A percentile compares a stretch with the other conserved stretches of the same genome.
These are phyloP conservation scores for Nautilus pompilius DNA, from an alignment of 1,140 invertebrate genomes.

Conservation along the genomic window DNA sequence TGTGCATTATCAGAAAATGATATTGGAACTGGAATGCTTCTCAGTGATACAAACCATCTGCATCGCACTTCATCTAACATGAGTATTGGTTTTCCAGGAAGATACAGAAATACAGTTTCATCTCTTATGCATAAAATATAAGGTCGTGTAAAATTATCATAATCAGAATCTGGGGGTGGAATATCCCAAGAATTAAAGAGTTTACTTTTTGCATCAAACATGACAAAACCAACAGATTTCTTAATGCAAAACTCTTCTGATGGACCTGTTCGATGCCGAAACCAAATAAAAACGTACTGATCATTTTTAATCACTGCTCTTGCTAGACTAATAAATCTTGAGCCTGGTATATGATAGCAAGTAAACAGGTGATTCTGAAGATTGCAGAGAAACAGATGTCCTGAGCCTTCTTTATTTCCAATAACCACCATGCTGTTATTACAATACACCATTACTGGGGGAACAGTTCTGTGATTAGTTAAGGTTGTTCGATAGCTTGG, in stretches of 20 bases:
- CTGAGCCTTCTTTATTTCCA: slow-evolving; percentile 47
- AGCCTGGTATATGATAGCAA: slow-evolving; percentile 47
- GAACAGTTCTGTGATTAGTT: slow-evolving; percentile 44
- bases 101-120: slow-evolving; percentile 43
- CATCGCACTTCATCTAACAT: slow-evolving; percentile 43
- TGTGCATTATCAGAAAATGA: slow-evolving; percentile 23
- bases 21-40: slow-evolving; percentile 27
- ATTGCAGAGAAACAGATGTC: slow-evolving; percentile 48
- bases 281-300: slow-evolving; percentile 46
- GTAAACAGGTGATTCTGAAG: slow-evolving; percentile 42
- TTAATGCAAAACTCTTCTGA: slow-evolving; percentile 52
- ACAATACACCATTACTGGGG: slow-evolving; percentile 45
- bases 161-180: slow-evolving; percentile 42
- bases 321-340: slow-evolving; percentile 47
- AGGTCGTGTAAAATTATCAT: slow-evolving; percentile 44
- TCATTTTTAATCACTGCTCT: slow-evolving; percentile 41
- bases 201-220: slow-evolving; percentile 48
- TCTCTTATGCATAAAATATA: slow-evolving; percentile 43
- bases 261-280: slow-evolving; percentile 45
- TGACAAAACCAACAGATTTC: slow-evolving; percentile 49
- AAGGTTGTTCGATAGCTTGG: slow-evolving; percentile 47
- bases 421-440: slow-evolving; percentile 42
- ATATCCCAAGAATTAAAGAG: slow-evolving; percentile 42
- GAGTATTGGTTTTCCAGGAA: slow-evolving; percentile 45
- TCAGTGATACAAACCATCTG: slow-evolving; percentile 43